These are phyloP conservation scores for Beroe forskalii DNA, from an alignment of 37 sponge, comb jelly and placozoan species.

Conservation along the genomic window DNA sequence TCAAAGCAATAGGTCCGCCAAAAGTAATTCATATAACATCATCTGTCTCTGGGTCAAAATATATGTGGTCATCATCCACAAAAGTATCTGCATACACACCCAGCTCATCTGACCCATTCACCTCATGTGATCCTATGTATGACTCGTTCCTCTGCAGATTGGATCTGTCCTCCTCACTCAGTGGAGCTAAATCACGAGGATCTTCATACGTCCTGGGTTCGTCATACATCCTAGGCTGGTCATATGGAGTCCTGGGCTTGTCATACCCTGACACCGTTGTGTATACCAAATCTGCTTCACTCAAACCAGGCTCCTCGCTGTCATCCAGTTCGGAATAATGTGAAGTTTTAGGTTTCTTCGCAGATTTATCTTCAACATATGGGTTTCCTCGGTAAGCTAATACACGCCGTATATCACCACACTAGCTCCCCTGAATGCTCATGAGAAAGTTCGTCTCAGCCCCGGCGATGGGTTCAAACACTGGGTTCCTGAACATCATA, in stretches of 20 bases:
- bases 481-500: conserved; percentile 38
- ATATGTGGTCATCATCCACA: background rate
- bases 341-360: background rate
- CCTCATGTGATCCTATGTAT: no score
- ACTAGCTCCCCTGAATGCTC: conserved; percentile 55
- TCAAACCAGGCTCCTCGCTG: background rate
- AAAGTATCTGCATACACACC: background rate
- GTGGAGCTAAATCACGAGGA: no score
- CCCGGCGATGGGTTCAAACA: conserved; percentile 55
- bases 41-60: background rate
- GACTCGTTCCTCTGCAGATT: no score
- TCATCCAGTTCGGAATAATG: background rate
- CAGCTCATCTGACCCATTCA: no score
- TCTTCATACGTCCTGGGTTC: no score
- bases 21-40: background rate
- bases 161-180: no score
- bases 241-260: background rate
- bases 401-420: no score
- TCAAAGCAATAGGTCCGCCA: background rate
- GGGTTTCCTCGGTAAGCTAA: background rate
- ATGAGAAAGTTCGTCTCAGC: conserved; percentile 25
- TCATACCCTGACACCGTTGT: background rate
- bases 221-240: no score
- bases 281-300: background rate
- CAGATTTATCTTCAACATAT: background rate